Evolutionary conservation across 1,140 invertebrate genomes (phyloP).

Genomic region (Elymnias hypermnestra): DNA sequence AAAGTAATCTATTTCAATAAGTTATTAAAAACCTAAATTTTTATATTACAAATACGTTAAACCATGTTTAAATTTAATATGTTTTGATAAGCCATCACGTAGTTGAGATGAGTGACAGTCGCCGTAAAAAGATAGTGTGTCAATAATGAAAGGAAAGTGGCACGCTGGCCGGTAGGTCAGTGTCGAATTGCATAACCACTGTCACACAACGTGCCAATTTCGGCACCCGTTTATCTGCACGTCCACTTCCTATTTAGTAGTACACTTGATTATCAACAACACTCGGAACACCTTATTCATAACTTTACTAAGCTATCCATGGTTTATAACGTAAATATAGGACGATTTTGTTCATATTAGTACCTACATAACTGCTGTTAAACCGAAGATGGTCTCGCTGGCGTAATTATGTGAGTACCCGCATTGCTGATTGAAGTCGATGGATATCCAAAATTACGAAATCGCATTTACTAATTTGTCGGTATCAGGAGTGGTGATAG

Average conservation of each 20-base stretch:
- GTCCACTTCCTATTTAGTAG: conserved; percentile 30
- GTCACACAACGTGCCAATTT: conserved; percentile 47
- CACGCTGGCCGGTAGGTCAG: conserved; percentile 62
- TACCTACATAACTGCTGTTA: too few relatives aligned
- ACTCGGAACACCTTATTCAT: conserved; percentile 9
- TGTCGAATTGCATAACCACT: conserved; percentile 65
- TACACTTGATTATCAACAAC: conserved; percentile 14
- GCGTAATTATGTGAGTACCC: too few relatives aligned
- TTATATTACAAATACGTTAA: too few relatives aligned
- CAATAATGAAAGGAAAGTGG: conserved; percentile 71
- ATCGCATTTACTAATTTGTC: too few relatives aligned
- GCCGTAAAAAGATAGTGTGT: conserved; percentile 58
- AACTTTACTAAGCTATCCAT: too few relatives aligned
- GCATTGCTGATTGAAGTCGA: too few relatives aligned
- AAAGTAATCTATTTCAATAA: too few relatives aligned
- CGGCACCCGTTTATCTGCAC: conserved; percentile 23
- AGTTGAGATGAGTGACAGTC: conserved; percentile 14
- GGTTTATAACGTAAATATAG: too few relatives aligned
- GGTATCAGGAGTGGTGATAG: background rate
- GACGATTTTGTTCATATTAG: too few relatives aligned
- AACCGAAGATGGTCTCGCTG: too few relatives aligned
- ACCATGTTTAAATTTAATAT: background rate
- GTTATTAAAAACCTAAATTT: too few relatives aligned
- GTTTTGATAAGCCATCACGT: conserved; percentile 11
- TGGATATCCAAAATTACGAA: too few relatives aligned